Percentiles rank a stretch among this genome's conserved stretches.
Evolutionary conservation across 2,797 vertebrate species (phyloP).

Genomic region (Muscicapa striata): DNA sequence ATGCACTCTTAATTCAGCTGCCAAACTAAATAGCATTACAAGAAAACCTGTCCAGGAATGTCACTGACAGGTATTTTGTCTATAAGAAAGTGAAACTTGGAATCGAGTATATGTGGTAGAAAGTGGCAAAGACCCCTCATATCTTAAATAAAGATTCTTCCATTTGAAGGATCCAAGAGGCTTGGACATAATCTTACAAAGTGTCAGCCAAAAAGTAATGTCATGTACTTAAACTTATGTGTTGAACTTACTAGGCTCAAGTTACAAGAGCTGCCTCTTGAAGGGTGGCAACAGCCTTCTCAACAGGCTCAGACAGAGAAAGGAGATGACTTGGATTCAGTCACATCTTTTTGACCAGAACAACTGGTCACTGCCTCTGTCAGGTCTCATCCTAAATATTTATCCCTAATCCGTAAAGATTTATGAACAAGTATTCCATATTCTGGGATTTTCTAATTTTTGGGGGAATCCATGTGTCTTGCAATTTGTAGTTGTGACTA

Average conservation of each 20-base stretch:
- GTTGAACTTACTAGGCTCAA: neutral
- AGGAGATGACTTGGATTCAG: neutral
- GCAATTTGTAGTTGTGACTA: neutral
- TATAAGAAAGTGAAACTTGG: conserved; percentile 25
- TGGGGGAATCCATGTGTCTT: neutral
- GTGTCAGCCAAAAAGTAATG: neutral
- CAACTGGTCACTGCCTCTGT: neutral
- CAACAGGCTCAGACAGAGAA: neutral
- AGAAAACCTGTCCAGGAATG: neutral
- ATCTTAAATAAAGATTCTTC: neutral
- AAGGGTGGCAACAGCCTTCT: neutral
- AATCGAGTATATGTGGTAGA: neutral
- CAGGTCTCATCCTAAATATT: neutral
- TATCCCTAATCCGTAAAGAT: neutral
- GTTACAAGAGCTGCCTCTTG: neutral
- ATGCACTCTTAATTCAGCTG: neutral
- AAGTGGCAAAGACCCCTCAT: neutral
- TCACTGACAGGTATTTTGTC: neutral
- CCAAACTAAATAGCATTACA: neutral
- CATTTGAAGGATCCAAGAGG: neutral
- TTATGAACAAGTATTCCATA: neutral
- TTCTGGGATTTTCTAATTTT: neutral
- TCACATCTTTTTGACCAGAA: neutral
- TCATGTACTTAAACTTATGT: neutral
- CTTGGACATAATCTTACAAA: neutral